Evolutionary conservation across 2,888 invertebrate species (phyloP).

Genomic region (Drosophila antonietae): DNA sequence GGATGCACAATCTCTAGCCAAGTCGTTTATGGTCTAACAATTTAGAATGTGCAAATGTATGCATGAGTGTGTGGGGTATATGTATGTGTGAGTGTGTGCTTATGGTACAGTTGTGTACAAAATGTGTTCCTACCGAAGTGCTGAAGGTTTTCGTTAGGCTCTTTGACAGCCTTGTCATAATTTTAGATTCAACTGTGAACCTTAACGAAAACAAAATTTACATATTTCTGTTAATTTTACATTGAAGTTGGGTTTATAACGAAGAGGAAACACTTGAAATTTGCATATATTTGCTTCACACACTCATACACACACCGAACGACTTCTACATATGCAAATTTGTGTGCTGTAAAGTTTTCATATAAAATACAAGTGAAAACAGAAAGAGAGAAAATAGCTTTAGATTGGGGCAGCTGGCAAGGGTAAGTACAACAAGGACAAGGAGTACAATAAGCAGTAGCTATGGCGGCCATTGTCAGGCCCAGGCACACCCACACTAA

Average conservation of each 20-base stretch:
- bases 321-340: conserved; percentile 75
- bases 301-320: conserved; percentile 16
- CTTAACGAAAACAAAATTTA: conserved; percentile 80
- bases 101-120: conserved; percentile 66
- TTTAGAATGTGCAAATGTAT: conserved; percentile 48
- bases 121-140: conserved; percentile 45
- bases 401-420: conserved; percentile 24
- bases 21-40: conserved; percentile 67
- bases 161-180: conserved; percentile 64
- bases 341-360: conserved; percentile 78
- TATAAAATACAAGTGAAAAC: conserved; percentile 81
- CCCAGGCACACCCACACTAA: not conserved
- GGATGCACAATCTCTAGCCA: conserved; percentile 44
- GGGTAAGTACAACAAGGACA: conserved; percentile 69
- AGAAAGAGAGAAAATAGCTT: conserved; percentile 63
- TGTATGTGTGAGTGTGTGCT: conserved; percentile 18
- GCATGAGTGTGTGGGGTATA: not conserved
- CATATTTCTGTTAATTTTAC: conserved; percentile 83
- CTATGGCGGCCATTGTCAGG: conserved; percentile 48
- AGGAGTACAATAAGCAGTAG: conserved; percentile 68
- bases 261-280: conserved; percentile 83
- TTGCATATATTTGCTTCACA: conserved; percentile 79
- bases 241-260: conserved; percentile 82
- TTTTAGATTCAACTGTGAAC: conserved; percentile 45
- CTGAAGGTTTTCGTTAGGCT: conserved; percentile 62